Conservation (phyloP, 2,797 vertebrate species). For the Coregonus sp. region DNA sequence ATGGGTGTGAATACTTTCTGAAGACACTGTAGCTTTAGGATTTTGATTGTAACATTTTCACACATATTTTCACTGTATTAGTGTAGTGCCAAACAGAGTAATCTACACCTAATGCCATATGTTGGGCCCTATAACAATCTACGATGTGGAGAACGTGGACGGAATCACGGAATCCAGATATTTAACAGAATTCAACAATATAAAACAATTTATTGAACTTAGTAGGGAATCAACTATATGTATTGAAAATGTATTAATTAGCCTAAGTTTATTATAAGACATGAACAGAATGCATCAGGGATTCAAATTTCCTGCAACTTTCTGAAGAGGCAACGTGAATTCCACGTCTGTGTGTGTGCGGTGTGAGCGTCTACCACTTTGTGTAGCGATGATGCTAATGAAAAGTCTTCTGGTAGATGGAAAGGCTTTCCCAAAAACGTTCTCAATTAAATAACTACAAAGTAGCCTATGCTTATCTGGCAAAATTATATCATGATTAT, state of each 20-base stretch:
- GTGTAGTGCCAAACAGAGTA: no score
- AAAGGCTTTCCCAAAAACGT: not conserved
- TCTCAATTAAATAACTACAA: not conserved
- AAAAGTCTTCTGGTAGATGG: not conserved
- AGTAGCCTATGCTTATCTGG: not conserved
- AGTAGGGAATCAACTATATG: not conserved
- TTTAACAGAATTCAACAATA: not conserved
- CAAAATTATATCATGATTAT: not conserved
- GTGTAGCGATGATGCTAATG: not conserved
- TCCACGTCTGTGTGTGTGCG: no score
- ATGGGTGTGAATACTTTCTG: no score
- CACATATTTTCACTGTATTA: no score
- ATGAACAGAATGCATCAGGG: no score
- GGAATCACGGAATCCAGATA: not conserved
- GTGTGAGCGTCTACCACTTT: no score
- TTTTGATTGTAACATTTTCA: no score
- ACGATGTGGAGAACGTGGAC: not conserved
- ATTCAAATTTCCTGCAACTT: no score
- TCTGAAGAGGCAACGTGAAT: no score
- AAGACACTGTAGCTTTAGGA: no score
- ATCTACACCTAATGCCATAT: no score
- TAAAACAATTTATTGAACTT: not conserved
- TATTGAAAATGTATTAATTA: not conserved
- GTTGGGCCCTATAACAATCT: not conserved
- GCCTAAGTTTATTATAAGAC: not conserved